Conservation (phyloP, 2,888 invertebrate genomes). For the Plebejus argus region DNA sequence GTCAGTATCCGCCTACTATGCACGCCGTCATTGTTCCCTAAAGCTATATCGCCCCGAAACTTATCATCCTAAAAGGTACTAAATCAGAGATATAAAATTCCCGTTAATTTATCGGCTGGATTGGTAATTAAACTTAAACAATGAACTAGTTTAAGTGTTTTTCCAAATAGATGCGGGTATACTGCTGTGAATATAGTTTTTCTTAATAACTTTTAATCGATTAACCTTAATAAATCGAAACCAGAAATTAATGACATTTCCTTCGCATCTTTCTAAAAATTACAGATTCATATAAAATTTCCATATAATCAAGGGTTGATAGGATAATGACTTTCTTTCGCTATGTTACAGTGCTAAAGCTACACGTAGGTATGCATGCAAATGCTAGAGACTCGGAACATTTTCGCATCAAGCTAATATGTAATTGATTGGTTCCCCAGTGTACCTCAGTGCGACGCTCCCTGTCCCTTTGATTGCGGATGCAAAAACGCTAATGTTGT, state of each 20-base stretch:
- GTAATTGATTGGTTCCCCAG: slow-evolving; percentile 76
- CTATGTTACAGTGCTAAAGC: neutral
- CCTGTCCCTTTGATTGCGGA: slow-evolving; percentile 71
- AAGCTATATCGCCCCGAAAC: slow-evolving; percentile 53
- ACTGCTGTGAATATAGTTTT: neutral
- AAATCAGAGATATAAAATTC: slow-evolving; percentile 29
- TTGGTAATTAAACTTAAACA: neutral
- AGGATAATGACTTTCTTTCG: neutral
- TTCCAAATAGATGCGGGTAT: neutral
- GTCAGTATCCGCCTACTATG: slow-evolving; percentile 66
- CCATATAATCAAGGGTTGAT: neutral
- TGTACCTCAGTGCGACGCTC: slow-evolving; percentile 60
- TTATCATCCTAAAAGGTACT: slow-evolving; percentile 50
- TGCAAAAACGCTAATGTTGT: slow-evolving; percentile 77
- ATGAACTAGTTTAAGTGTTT: neutral
- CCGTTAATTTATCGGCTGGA: slow-evolving; percentile 1
- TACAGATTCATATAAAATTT: neutral
- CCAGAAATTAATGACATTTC: neutral
- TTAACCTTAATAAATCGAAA: neutral
- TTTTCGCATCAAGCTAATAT: slow-evolving; percentile 78
- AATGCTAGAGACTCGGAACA: slow-evolving; percentile 55
- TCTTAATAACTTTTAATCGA: neutral
- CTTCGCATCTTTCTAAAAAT: neutral
- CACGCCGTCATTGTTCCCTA: slow-evolving; percentile 68
- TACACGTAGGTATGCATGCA: slow-evolving; percentile 40